Conservation (phyloP, 1,140 invertebrate species). For the Drosophila pachea region DNA sequence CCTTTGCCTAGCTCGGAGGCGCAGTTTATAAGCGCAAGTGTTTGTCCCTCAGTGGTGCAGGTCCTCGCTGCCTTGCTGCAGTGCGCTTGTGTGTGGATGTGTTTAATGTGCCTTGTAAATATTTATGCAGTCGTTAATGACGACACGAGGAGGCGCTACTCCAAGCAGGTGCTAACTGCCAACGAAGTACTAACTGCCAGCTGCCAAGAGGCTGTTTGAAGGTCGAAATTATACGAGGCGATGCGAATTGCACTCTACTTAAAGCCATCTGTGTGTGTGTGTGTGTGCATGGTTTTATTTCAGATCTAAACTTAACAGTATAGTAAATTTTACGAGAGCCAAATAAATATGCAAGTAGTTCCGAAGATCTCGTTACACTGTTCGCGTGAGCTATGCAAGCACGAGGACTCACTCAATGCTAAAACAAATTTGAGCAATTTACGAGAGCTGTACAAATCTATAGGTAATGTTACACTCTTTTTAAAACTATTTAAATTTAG, state of each 20-base stretch:
- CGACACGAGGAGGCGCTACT: conserved; percentile 37
- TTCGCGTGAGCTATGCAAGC: background rate
- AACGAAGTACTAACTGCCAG: conserved; percentile 42
- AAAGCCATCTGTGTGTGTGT: conserved; percentile 1
- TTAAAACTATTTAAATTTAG: too few relatives aligned
- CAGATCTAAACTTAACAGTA: conserved; percentile 31
- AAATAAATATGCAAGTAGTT: conserved; percentile 6
- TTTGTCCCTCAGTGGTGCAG: conserved; percentile 24
- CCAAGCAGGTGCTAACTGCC: conserved; percentile 48
- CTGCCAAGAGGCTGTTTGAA: conserved; percentile 44
- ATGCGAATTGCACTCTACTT: conserved; percentile 29
- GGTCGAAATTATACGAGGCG: conserved; percentile 29
- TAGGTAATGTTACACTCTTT: too few relatives aligned
- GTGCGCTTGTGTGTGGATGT: conserved; percentile 12
- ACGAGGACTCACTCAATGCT: too few relatives aligned
- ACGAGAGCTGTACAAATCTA: too few relatives aligned
- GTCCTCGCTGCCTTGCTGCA: background rate
- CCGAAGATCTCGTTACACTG: background rate
- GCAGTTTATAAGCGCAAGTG: conserved; percentile 56
- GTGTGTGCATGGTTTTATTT: conserved; percentile 10
- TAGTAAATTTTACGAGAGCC: conserved; percentile 26
- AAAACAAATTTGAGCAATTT: too few relatives aligned
- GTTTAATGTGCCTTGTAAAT: conserved; percentile 68
- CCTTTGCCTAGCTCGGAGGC: conserved; percentile 32
- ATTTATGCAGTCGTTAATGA: conserved; percentile 71